Percentiles rank a stretch among this genome's conserved stretches.
Evolutionary conservation across 2,797 vertebrate genomes (phyloP).

Genomic region (Naso thynnoides): DNA sequence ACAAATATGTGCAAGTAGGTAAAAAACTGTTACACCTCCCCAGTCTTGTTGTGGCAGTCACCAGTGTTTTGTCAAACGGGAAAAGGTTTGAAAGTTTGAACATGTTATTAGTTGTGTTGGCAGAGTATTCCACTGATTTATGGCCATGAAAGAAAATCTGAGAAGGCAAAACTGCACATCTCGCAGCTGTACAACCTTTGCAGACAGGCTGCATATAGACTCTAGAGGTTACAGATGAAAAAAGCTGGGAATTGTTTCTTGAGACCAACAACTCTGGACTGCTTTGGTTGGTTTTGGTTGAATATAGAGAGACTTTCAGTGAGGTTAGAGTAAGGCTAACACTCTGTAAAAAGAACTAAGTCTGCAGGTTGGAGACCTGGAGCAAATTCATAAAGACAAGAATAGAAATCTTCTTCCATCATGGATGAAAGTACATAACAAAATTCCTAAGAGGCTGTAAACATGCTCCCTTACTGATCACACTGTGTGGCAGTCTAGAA

Average conservation of each 20-base stretch:
- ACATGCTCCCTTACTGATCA: background rate
- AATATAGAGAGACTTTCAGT: background rate
- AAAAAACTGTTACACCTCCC: too few species aligned
- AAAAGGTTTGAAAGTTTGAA: too few species aligned
- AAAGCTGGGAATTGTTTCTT: background rate
- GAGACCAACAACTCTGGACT: background rate
- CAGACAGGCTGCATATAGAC: background rate
- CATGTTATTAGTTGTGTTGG: too few species aligned
- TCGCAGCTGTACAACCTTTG: background rate
- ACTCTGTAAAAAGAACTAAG: background rate
- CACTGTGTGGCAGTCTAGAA: background rate
- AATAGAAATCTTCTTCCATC: background rate
- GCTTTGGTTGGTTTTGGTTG: background rate
- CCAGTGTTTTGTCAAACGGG: too few species aligned
- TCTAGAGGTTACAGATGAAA: background rate
- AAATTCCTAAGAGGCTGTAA: background rate
- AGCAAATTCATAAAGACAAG: background rate
- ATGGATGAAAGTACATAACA: background rate
- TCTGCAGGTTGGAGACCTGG: background rate
- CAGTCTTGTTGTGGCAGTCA: too few species aligned
- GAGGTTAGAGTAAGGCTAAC: background rate
- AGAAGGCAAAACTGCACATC: background rate
- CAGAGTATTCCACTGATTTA: too few species aligned
- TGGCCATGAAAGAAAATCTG: too few species aligned
- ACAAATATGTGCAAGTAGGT: too few species aligned